Evolutionary conservation across 2,113 vertebrate species (phyloP).

Genomic region (Daubentonia madagascariensis): DNA sequence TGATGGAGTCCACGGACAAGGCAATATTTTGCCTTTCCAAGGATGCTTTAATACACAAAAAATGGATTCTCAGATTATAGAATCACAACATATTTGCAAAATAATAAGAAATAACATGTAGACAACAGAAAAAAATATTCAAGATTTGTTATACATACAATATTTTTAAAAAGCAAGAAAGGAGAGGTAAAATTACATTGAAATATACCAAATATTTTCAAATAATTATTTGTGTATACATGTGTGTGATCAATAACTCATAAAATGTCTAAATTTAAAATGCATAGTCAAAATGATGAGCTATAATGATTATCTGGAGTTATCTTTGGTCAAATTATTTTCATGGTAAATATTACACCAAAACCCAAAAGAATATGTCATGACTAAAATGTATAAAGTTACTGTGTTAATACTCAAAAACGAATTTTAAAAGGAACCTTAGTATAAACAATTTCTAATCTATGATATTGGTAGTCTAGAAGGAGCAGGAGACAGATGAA

Average conservation of each 20-base stretch:
- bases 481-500: not conserved
- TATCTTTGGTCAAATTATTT: not conserved
- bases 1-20: not conserved
- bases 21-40: not conserved
- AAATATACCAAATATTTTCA: not conserved
- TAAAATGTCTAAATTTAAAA: not conserved
- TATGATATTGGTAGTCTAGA: not conserved
- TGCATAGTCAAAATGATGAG: not conserved
- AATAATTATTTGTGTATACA: not conserved
- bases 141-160: not conserved
- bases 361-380: not conserved
- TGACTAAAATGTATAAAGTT: not conserved
- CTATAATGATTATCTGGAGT: not conserved
- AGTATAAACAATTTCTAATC: not conserved
- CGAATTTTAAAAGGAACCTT: not conserved
- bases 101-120: not conserved
- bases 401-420: not conserved
- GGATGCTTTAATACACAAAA: not conserved
- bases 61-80: not conserved
- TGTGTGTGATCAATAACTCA: not conserved
- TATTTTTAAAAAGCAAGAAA: not conserved
- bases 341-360: not conserved
- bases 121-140: not conserved
- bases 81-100: not conserved
- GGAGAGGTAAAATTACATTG: not conserved